Evolutionary conservation across 2,888 invertebrate genomes (phyloP), one percentile per base, ranked within the genome.

Genomic region (Diarsia mendica): DNA sequence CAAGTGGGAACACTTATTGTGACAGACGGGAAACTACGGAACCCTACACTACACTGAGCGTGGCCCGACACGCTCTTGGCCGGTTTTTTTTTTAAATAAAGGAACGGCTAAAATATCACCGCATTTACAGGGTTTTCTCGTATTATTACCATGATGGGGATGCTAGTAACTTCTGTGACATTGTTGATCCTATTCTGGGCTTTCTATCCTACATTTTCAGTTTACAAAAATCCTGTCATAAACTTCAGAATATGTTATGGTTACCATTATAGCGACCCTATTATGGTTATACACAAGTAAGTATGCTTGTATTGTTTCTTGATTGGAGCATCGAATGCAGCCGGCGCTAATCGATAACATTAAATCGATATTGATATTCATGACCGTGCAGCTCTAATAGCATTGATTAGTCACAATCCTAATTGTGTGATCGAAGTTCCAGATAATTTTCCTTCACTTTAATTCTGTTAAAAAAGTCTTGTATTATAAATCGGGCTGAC

Each of bases 281-380:
- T 48, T 28, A n/a, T 13, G 44, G 49, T 6, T 58, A n/a, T 49
- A 48, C 9, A 33, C 33, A 61, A 23, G 20, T 48, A 53, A n/a
- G n/a, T n/a, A n/a, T n/a, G n/a, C n/a, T 15, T n/a, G n/a, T 49
- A 48, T 64, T 68, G 64, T 67, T 46, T 53, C 51, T 64, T 64
- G 77, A 73, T 72, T 70, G 73, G 55, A 69, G 77, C 73, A 70
- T 69, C 65, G 60, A 74, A 58, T 72, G 80, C 51, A 64, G n/a
- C 28, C 66, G 60, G 15, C 28, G 44, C 70, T 58, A 81, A 85
- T 86, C 85, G 67, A 85, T 86, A 77, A 65, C 53, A 69, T 67
- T 58, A 61, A 68, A 71, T 81, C 67, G 53, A 55, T 67, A 79
- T 60, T 71, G 70, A 53, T n/a, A 72, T 82, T 75, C 70, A 77